phyloP scores from a whole-genome alignment of 2,113 vertebrate genomes.

The human (Homo sapiens) region GRCh38 chr1:21362001-21362500 shows the following conservation, averaged over 20 bases:
- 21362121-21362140: background rate
- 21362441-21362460: background rate
- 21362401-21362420: background rate
- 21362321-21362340: background rate
- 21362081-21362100: background rate
- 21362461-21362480: background rate
- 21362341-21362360: accelerated
- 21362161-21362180: background rate
- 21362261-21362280: background rate
- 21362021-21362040: background rate
- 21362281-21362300: background rate
- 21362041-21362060: background rate
- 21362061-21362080: background rate
- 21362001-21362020: background rate
- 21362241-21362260: background rate
- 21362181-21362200: background rate
- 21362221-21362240: background rate
- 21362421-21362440: background rate
- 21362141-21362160: accelerated
- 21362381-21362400: background rate
- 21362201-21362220: background rate
- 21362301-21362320: background rate
- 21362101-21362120: background rate
- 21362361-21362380: background rate
- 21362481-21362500: background rate